Evolutionary conservation across 37 sponge, comb jelly and placozoan genomes (phyloP).

Genomic region (Cladorhizidae sp.): DNA sequence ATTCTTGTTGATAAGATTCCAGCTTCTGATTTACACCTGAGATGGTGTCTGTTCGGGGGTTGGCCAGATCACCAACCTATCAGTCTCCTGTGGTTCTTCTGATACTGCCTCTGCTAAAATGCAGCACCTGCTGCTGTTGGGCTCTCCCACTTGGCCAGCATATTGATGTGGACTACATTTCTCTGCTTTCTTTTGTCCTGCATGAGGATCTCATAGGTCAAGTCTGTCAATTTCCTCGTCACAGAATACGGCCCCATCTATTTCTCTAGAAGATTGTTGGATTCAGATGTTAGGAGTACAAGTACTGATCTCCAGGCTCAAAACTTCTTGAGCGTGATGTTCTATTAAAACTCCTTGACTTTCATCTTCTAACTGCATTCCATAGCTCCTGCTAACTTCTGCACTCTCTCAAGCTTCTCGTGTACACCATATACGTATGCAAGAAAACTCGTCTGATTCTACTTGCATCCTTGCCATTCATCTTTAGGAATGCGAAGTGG

Average conservation of each 20-base stretch:
- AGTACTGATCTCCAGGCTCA: neutral
- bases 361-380: conserved; percentile 18
- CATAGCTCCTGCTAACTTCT: neutral
- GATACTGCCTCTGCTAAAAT: too few species aligned
- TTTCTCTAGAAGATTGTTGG: neutral
- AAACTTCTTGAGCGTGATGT: too few species aligned
- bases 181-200: conserved; percentile 38
- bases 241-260: neutral
- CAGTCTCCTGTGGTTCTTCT: too few species aligned
- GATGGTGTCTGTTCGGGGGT: too few species aligned
- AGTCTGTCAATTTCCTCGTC: neutral
- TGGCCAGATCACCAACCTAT: too few species aligned
- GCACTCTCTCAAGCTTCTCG: neutral
- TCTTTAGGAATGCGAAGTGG: conserved; percentile 32
- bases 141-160: conserved; percentile 30
- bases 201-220: conserved; percentile 33
- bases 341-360: conserved; percentile 12
- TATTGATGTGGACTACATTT: conserved; percentile 38
- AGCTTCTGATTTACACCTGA: too few species aligned
- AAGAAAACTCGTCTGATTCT: neutral
- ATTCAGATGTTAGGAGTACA: too few species aligned
- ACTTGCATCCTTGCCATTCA: conserved; percentile 7
- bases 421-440: neutral
- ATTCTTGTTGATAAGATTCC: too few species aligned
- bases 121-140: too few species aligned